Evolutionary conservation across 2,888 invertebrate species (phyloP).

Genomic region (Patella ulyssiponensis): DNA sequence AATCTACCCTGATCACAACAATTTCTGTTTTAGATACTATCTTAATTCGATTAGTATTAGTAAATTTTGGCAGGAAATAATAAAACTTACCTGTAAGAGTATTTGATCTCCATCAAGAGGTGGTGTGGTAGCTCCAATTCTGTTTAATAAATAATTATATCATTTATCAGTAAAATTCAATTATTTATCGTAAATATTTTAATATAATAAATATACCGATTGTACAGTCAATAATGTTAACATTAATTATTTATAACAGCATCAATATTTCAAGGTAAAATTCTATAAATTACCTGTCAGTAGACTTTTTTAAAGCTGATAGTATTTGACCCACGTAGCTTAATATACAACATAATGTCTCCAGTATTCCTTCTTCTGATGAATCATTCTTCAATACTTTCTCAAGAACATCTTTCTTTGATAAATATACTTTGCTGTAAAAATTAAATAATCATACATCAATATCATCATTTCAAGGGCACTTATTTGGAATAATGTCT

Average conservation of each 20-base stretch:
- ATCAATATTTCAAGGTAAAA: background rate
- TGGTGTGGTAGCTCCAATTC: conserved; percentile 58
- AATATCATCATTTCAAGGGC: too few relatives aligned
- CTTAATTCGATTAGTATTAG: too few relatives aligned
- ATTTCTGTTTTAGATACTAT: too few relatives aligned
- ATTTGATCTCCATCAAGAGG: conserved; percentile 43
- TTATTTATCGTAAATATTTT: too few relatives aligned
- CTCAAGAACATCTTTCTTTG: conserved; percentile 76
- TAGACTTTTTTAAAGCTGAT: conserved; percentile 74
- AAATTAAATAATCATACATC: background rate
- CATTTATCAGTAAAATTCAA: too few relatives aligned
- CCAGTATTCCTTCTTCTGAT: conserved; percentile 72
- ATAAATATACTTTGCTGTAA: conserved; percentile 76
- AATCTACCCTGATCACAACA: too few relatives aligned
- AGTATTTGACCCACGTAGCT: conserved; percentile 87
- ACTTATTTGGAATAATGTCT: too few relatives aligned
- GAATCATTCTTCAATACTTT: conserved; percentile 75
- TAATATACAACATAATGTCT: conserved; percentile 83
- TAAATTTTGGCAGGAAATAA: too few relatives aligned
- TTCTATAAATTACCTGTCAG: conserved; percentile 52
- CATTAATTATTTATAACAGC: too few relatives aligned
- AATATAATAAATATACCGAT: too few relatives aligned
- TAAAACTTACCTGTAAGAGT: background rate
- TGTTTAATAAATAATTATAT: conserved; percentile 2
- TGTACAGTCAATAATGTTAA: too few relatives aligned